Evolutionary conservation across 2,888 invertebrate species (phyloP), one percentile per base, ranked within the genome.

Genomic region (Clepsis dumicolana): DNA sequence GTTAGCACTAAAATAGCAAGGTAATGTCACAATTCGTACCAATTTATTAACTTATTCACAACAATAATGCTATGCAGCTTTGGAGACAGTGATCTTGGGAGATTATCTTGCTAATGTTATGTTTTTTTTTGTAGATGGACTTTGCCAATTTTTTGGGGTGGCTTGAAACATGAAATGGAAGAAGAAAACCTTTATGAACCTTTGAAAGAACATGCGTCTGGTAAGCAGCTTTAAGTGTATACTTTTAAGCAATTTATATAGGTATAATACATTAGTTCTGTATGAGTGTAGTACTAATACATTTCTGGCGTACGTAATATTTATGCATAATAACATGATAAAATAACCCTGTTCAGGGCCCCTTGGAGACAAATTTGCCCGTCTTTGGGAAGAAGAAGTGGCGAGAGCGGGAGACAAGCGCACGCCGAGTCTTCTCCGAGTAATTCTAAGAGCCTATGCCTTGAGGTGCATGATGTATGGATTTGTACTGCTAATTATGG

Each of bases 121-220:
- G 7, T 70, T 68, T 54, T 70, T 72, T 64, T 81, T 86, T 70
- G 21, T 85, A 96, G 96, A 92, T 98, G 97, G 95, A 96, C 97
- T 0, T 88, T 97, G 80, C 96, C 95, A 29, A 94, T 97, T 81
- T 97, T 98, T 89, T 95, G 95, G 83, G 95, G 95, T 83, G 97
- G 98, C 1, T 94, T 96, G 75, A 95, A 94, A 75, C 96, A 96
- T 80, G 95, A 96, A 73, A 87, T 98, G 75, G 96, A 96, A 72
- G 93, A 95, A 70, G 93, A 95, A 65, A 98, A 98, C 89, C 91
- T 98, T 1, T 97, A 96, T 87, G 95, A 96, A 82, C 96, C 97
- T 14, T 86, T 98, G 41, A 94, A 94, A 71, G 95, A 94, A 75
- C 98, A 98, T 88, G 94, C 95, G 77, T 97, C 98, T 74, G 94